Conservation (phyloP, 1,140 invertebrate genomes). For the Bursaphelenchus mucronatus region DNA sequence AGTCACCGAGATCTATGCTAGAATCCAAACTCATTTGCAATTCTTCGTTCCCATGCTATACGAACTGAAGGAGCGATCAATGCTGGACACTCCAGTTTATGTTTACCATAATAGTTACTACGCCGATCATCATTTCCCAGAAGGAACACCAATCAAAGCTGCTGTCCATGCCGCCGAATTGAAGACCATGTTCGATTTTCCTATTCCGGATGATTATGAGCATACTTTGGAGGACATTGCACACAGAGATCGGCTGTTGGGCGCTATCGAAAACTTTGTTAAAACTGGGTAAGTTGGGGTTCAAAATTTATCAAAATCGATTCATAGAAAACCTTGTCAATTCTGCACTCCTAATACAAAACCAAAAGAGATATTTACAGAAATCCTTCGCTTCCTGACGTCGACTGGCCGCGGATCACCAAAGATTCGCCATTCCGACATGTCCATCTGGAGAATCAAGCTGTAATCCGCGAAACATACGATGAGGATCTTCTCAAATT, state of each 20-base stretch:
- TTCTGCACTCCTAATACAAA: no score
- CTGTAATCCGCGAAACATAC: no score
- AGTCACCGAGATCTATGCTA: no score
- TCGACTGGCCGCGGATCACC: constrained; percentile 1
- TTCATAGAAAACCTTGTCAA: no score
- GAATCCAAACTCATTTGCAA: no score
- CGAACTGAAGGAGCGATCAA: constrained; percentile 5
- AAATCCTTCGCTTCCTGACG: constrained; percentile 10
- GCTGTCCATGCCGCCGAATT: constrained; percentile 2
- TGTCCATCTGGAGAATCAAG: not conserved
- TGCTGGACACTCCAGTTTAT: constrained; percentile 5
- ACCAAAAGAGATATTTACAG: not conserved
- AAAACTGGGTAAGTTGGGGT: constrained; percentile 2
- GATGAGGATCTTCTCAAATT: no score
- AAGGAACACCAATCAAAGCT: not conserved
- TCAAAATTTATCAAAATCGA: no score
- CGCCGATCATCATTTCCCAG: not conserved
- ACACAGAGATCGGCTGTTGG: not conserved
- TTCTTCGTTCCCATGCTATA: constrained; percentile 17
- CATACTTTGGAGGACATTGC: not conserved
- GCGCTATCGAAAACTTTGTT: not conserved
- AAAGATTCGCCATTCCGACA: not conserved
- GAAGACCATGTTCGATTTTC: not conserved
- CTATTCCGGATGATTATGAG: not conserved
- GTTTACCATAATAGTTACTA: constrained; percentile 3